Evolutionary conservation across 1,140 invertebrate genomes (phyloP), one percentile per base, ranked within the genome.

Genomic region (Eumeta japonica): DNA sequence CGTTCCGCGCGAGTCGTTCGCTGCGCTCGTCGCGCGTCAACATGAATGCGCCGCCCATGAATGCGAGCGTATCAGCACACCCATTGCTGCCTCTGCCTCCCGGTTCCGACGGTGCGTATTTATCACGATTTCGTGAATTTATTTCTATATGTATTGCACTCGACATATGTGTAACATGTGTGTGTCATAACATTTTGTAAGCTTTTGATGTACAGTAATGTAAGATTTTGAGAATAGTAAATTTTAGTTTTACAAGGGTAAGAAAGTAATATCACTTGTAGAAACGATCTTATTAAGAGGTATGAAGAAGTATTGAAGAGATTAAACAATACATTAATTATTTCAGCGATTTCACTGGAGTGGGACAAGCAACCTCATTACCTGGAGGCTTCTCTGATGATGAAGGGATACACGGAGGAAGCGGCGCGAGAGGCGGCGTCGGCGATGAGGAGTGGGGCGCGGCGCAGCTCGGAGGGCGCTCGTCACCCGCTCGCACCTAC

Each of bases 31-130:
- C 76, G 58, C 76, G 75, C 51, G 72, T 62, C 50, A 59, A 53
- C 57, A 64, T 76, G 76, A 78, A 77, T 55, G 75, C 79, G 12
- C 16, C 24, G 70, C 27, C 49, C 42, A 37, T 52, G 36, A 7
- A 5, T 24, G 5, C 20, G 54, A 86, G 83, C 81, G 82, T 88
- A 77, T 88, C 86, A 77, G 86, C 86, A 74, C 86, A 88, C 79
- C 86, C 86, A 77, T 83, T 88, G 77, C 84, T 88, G 79, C 86
- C 86, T 78, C 83, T 89, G 65, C 74, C 74, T 58, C 74, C 74
- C 44, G 74, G 72, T 66, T 76, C 70, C 37, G 65, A 75, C 56
- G 72, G 74, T 75, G 71, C 58, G 68, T 75, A 50, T 33, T 13
- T 39, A n/a, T 34, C 12, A 15, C 20, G 32, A 13, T n/a, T 31